Evolutionary conservation across 1,140 invertebrate species (phyloP).

Genomic region (Camponotus vicinus): DNA sequence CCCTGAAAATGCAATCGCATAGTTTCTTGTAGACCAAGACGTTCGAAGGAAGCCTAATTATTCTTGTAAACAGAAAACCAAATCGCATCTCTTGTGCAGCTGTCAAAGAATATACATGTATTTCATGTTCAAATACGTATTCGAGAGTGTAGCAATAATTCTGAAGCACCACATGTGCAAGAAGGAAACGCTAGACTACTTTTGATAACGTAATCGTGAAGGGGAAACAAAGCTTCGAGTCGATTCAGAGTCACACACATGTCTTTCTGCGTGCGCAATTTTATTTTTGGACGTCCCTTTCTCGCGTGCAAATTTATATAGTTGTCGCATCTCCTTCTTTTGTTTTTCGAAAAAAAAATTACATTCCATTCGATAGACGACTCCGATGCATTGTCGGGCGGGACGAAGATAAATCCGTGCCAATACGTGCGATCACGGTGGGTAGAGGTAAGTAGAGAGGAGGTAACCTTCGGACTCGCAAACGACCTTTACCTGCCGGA

Average conservation of each 20-base stretch:
- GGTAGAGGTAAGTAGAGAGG: slow-evolving; percentile 57
- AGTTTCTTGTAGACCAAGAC: too few species aligned
- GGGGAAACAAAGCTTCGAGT: slow-evolving; percentile 19
- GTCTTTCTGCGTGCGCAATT: slow-evolving; percentile 12
- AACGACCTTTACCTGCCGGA: slow-evolving; percentile 77
- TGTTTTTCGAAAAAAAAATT: background rate
- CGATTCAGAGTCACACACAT: slow-evolving; percentile 18
- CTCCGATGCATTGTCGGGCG: slow-evolving; percentile 41
- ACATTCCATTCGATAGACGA: background rate
- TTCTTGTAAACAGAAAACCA: background rate
- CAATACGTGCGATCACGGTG: slow-evolving; percentile 58
- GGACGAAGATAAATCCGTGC: slow-evolving; percentile 66
- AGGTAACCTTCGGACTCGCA: slow-evolving; percentile 78
- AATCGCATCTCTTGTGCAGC: background rate
- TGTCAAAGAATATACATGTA: too few species aligned
- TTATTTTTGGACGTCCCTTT: slow-evolving; percentile 41
- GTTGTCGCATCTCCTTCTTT: too few species aligned
- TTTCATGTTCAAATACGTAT: slow-evolving; percentile 20
- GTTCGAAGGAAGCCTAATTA: background rate
- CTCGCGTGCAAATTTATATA: background rate
- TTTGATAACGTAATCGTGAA: background rate
- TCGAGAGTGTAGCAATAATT: slow-evolving; percentile 6
- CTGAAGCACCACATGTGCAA: background rate
- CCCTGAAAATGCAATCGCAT: too few species aligned
- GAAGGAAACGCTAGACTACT: background rate